phyloP scores from a whole-genome alignment of 2,888 invertebrate species.

The Dicyrtoma fusca region DNA sequence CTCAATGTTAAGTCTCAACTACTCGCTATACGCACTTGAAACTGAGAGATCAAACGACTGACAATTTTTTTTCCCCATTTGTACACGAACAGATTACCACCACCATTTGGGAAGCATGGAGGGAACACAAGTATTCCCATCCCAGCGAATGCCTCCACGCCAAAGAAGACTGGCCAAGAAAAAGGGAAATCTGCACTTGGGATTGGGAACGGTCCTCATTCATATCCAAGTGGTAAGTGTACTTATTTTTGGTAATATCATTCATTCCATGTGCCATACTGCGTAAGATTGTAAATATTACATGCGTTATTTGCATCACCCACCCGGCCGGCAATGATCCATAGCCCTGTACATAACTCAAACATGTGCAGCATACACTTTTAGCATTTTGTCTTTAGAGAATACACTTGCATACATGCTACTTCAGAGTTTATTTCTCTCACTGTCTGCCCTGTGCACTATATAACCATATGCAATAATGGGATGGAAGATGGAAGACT shows the following conservation, averaged over 20 bases:
- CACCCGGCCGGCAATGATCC: no score
- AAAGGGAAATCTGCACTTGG: slow-evolving; percentile 36
- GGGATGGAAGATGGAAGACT: not conserved
- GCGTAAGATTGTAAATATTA: not conserved
- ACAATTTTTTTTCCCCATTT: slow-evolving; percentile 4
- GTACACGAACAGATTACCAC: slow-evolving; percentile 41
- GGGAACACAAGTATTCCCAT: slow-evolving; percentile 44
- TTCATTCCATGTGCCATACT: no score
- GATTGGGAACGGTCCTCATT: slow-evolving; percentile 26
- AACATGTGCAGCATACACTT: no score
- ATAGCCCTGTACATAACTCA: no score
- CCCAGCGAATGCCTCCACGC: slow-evolving; percentile 31
- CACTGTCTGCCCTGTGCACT: no score
- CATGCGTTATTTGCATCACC: not conserved
- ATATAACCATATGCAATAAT: no score
- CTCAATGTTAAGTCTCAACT: no score
- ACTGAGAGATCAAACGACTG: not conserved
- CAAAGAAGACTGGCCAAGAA: slow-evolving; percentile 36
- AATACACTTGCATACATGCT: not conserved
- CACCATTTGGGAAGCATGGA: slow-evolving; percentile 45
- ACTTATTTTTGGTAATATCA: not conserved
- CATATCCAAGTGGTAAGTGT: slow-evolving; percentile 37
- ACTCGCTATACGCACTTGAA: no score
- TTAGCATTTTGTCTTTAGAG: not conserved
- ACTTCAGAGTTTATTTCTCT: not conserved